Evolutionary conservation across 1,140 invertebrate species (phyloP).

Genomic region (Drosophila repleta): DNA sequence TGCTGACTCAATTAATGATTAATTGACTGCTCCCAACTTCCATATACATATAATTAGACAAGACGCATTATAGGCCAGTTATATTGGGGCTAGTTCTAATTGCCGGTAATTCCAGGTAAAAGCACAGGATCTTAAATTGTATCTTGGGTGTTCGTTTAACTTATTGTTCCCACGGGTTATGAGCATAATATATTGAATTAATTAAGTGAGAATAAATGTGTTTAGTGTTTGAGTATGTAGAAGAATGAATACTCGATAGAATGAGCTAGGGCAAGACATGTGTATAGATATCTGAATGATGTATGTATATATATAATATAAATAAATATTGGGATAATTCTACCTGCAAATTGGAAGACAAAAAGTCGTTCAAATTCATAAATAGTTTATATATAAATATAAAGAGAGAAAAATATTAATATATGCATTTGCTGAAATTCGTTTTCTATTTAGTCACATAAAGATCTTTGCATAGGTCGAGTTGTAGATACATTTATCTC

Average conservation of each 20-base stretch:
- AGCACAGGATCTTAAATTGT: conserved; percentile 2
- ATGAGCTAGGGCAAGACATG: too few species aligned
- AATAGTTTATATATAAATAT: too few species aligned
- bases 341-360: too few species aligned
- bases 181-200: conserved; percentile 26
- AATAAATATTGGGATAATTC: too few species aligned
- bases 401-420: too few species aligned
- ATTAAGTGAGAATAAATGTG: conserved; percentile 14
- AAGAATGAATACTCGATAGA: not conserved
- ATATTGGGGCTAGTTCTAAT: not conserved
- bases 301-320: too few species aligned
- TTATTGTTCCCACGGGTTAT: conserved; percentile 30
- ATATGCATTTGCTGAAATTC: too few species aligned
- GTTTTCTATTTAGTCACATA: too few species aligned
- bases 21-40: conserved; percentile 25
- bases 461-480: too few species aligned
- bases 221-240: not conserved
- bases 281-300: too few species aligned
- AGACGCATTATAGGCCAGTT: not conserved
- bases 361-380: too few species aligned
- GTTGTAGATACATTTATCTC: too few species aligned
- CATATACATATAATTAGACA: not conserved
- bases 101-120: not conserved
- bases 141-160: conserved; percentile 3
- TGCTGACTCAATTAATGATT: conserved; percentile 38